Conservation (phyloP, 2,888 invertebrate genomes). For the Acronicta aceris region DNA sequence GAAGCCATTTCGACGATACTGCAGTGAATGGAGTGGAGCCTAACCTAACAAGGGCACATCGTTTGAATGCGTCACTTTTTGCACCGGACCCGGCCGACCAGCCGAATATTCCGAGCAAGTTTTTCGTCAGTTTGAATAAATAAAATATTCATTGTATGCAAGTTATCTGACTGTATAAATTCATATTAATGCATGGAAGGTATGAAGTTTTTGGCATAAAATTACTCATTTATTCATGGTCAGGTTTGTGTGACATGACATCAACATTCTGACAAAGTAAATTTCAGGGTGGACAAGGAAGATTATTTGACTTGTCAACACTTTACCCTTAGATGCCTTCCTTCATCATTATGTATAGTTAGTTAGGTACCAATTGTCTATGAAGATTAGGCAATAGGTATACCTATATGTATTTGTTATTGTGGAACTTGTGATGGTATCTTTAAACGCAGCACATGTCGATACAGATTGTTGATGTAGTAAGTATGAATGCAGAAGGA, state of each 20-base stretch:
- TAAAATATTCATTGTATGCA: conserved; percentile 79
- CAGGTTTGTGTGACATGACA: conserved; percentile 12
- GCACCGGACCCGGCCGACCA: conserved; percentile 29
- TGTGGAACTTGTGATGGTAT: no score
- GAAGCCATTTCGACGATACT: conserved; percentile 49
- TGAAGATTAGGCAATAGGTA: no score
- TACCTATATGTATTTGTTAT: no score
- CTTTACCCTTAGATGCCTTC: no score
- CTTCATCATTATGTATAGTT: no score
- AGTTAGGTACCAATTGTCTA: no score
- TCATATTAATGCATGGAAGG: conserved; percentile 55
- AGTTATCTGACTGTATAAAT: conserved; percentile 56
- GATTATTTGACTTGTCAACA: not conserved
- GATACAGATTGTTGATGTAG: no score
- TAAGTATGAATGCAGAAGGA: no score
- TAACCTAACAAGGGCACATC: conserved; percentile 64
- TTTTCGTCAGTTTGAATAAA: conserved; percentile 78
- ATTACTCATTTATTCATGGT: conserved; percentile 47
- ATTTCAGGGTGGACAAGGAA: conserved; percentile 11
- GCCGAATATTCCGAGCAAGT: conserved; percentile 61
- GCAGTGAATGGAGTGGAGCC: conserved; percentile 40
- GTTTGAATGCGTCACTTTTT: conserved; percentile 74
- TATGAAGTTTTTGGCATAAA: conserved; percentile 53
- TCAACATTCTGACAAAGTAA: conserved; percentile 19
- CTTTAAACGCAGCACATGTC: no score